Conservation (phyloP, 2,113 vertebrate species). For the Panthera uncia region DNA sequence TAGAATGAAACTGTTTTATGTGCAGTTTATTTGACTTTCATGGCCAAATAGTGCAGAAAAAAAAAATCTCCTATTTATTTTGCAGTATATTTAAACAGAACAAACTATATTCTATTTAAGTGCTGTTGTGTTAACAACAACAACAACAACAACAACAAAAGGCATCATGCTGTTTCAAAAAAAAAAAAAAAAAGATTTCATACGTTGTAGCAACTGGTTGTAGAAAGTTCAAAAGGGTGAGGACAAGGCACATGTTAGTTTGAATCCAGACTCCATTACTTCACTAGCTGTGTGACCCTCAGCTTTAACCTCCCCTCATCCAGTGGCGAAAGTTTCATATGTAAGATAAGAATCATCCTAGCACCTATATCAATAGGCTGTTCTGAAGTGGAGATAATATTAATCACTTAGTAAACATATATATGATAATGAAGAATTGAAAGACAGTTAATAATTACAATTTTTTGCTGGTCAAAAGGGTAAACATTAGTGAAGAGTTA, state of each 20-base stretch:
- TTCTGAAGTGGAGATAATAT: background rate
- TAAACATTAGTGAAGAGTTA: background rate
- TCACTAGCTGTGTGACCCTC: background rate
- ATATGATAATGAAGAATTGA: background rate
- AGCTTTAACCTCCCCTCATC: background rate
- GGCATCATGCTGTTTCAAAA: background rate
- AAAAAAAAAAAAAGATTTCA: background rate
- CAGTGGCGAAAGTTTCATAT: background rate
- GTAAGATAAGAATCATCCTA: background rate
- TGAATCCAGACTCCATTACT: background rate
- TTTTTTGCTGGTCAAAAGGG: background rate
- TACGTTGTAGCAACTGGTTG: background rate
- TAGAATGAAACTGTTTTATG: background rate
- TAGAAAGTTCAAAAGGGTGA: background rate
- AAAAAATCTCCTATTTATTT: background rate
- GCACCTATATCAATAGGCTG: background rate
- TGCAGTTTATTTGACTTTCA: background rate
- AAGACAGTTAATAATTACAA: background rate
- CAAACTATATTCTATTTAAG: background rate
- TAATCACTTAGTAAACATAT: background rate
- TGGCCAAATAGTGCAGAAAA: background rate
- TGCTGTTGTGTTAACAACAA: background rate
- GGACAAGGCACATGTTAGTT: background rate
- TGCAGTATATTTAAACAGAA: background rate
- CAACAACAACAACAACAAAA: background rate